phyloP scores from a whole-genome alignment of 1,140 invertebrate genomes.

The Periplaneta americana region DNA sequence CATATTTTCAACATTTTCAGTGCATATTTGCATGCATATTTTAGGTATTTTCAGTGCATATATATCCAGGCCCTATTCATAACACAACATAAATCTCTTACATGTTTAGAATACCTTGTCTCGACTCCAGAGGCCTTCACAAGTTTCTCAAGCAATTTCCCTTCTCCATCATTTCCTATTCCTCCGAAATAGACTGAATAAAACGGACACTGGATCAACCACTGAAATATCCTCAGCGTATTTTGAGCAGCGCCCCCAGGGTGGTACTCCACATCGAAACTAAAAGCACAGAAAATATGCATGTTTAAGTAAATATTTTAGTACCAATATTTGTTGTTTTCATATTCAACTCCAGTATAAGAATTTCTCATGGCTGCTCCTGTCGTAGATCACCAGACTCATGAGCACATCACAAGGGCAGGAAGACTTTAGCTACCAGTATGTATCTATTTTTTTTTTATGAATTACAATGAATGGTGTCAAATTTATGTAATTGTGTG shows the following conservation, averaged over 20 bases:
- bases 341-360: background rate
- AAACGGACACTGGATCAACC: constrained; percentile 36
- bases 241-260: constrained; percentile 48
- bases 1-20: no score
- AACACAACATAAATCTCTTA: no score
- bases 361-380: constrained; percentile 27
- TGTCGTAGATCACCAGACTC: constrained; percentile 9
- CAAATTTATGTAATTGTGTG: no score
- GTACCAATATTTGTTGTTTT: background rate
- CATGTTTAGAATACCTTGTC: constrained; percentile 32
- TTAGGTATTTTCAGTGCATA: no score
- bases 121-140: constrained; percentile 38
- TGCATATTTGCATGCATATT: no score
- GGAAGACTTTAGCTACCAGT: no score
- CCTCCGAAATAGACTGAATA: constrained; percentile 39
- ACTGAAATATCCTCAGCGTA: constrained; percentile 44
- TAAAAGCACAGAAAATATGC: constrained; percentile 10
- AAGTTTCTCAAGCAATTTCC: constrained; percentile 34
- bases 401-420: no score
- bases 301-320: background rate
- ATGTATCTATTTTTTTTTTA: no score
- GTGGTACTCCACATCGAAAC: constrained; percentile 26
- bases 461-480: no score
- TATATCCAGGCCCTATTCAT: no score
- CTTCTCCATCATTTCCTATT: constrained; percentile 41